Evolutionary conservation across 2,113 vertebrate species (phyloP), one percentile per base, ranked within the genome.

Genomic region (Microcebus jonahi): DNA sequence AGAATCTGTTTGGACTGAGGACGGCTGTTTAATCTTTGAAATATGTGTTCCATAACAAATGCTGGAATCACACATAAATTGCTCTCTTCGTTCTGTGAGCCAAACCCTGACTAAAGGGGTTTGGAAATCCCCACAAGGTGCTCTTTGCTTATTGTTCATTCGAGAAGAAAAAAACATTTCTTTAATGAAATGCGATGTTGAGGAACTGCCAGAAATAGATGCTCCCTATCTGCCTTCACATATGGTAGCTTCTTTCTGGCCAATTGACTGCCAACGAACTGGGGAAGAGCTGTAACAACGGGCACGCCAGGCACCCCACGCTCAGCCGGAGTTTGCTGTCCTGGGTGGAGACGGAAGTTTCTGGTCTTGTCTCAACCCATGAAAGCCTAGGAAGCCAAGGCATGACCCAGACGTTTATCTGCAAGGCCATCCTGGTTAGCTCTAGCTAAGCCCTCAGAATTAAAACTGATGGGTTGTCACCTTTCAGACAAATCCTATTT

Each of bases 111-210:
- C 96, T 11, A 2, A 77, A 45, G 91, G 75, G 87, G 68, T 77
- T 97, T 98, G 86, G 84, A 98, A 98, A 98, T 97, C 95, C 94
- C 97, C 71, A 65, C 83, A 96, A 97, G 97, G 95, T 98, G 84
- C 68, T 61, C 0, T 90, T 55, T 59, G 83, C 86, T 97, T 96
- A 97, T 97, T 97, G 83, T 97, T 98, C 92, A 96, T 91, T 95
- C 91, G 83, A 93, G 87, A 95, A 92, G 97, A 85, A 88, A 95
- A 95, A 96, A 76, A 86, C 23, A 53, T 83, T 97, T 97, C 94
- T 97, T 95, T 96, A 97, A 97, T 95, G 93, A 98, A 98, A 98
- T 75, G 91, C 87, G 97, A 88, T 55, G 71, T 92, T 96, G 95
- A 98, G 89, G 85, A 96, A 96, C 53, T 96, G 97, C 97, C 97